A percentile compares a stretch with the other conserved stretches of the same genome.
phyloP scores from a whole-genome alignment of 1,140 invertebrate species.

The Thaumetopoea pityocampa region DNA sequence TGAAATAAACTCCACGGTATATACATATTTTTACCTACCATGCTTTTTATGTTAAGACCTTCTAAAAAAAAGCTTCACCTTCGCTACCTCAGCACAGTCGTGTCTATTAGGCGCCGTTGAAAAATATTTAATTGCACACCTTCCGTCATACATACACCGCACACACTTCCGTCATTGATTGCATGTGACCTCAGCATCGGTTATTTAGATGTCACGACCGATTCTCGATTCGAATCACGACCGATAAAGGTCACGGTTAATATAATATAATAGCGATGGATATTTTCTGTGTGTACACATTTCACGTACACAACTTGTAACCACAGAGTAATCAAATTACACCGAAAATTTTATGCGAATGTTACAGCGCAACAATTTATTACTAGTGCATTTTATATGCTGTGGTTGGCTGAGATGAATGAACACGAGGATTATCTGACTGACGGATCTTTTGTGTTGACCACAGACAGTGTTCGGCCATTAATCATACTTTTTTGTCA shows the following conservation, averaged over 20 bases:
- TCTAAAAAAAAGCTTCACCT: constrained; percentile 14
- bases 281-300: constrained; percentile 32
- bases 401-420: constrained; percentile 17
- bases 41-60: constrained; percentile 10
- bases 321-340: constrained; percentile 14
- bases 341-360: background rate
- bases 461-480: constrained; percentile 33
- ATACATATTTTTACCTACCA: constrained; percentile 2
- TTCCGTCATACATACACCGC: constrained; percentile 33
- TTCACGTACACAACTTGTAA: constrained; percentile 19
- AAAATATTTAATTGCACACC: constrained; percentile 27
- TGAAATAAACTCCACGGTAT: constrained; percentile 4
- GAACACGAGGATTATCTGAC: constrained; percentile 36
- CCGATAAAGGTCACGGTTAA: constrained; percentile 53
- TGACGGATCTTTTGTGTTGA: constrained; percentile 47
- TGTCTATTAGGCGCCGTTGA: constrained; percentile 21
- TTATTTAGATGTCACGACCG: constrained; percentile 61
- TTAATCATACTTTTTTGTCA: constrained; percentile 71
- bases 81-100: constrained; percentile 16
- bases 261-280: constrained; percentile 30
- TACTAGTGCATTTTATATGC: constrained; percentile 7
- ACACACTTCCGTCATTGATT: constrained; percentile 58
- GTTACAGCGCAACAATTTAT: background rate
- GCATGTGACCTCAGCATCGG: constrained; percentile 39
- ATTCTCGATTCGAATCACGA: constrained; percentile 43